Conservation (phyloP, 2,113 vertebrate genomes). For the Stegostoma tigrinum region DNA sequence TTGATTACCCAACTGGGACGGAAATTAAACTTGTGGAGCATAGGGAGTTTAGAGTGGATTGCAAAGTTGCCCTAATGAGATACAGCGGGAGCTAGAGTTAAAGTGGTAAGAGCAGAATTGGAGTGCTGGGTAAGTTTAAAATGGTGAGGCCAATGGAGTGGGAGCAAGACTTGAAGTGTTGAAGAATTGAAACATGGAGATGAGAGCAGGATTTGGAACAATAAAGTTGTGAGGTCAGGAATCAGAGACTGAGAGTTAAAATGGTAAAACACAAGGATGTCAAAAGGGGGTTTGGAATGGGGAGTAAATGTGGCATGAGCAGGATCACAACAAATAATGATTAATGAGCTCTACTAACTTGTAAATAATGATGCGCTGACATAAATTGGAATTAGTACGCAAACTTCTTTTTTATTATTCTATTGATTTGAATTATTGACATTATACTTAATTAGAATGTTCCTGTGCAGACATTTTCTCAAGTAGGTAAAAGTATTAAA, state of each 20-base stretch:
- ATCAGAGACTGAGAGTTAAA: neutral
- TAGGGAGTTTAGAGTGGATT: neutral
- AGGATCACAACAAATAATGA: neutral
- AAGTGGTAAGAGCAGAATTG: neutral
- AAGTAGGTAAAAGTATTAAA: slow-evolving; percentile 3
- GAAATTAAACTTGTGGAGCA: neutral
- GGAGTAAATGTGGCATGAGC: neutral
- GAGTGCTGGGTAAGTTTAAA: neutral
- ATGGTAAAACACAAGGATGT: neutral
- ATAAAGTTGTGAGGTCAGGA: neutral
- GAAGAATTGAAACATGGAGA: neutral
- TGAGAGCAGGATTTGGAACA: neutral
- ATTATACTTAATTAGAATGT: neutral
- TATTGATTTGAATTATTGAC: neutral
- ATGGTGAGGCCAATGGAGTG: neutral
- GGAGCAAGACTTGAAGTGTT: neutral
- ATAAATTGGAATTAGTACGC: neutral
- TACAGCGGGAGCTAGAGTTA: neutral
- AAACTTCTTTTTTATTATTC: neutral
- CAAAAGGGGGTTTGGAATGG: neutral
- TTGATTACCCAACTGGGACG: neutral
- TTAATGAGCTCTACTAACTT: neutral
- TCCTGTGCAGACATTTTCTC: neutral
- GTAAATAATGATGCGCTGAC: neutral
- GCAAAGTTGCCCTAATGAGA: neutral